phyloP scores from a whole-genome alignment of 2,797 vertebrate genomes.

The Menidia menidia region DNA sequence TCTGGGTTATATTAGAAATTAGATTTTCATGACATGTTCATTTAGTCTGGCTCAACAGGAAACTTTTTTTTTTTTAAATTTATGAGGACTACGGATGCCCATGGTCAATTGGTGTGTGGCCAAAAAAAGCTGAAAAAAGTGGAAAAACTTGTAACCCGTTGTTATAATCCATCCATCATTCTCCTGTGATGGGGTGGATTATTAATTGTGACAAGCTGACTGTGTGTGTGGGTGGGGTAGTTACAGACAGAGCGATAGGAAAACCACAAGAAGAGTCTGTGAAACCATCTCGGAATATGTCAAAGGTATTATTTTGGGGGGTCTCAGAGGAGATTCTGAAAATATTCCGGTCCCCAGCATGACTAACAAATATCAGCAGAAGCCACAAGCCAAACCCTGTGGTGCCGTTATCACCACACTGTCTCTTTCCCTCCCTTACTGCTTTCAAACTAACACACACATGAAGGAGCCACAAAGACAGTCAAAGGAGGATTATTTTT shows the following conservation, averaged over 20 bases:
- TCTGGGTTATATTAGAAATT: neutral
- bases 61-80: neutral
- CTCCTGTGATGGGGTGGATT: neutral
- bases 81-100: neutral
- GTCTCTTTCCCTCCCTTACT: constrained; percentile 1
- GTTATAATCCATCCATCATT: neutral
- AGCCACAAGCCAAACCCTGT: constrained; percentile 53
- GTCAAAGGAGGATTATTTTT: constrained; percentile 24
- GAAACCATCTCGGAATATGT: constrained; percentile 22
- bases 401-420: constrained; percentile 36
- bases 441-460: constrained; percentile 17
- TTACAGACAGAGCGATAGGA: neutral
- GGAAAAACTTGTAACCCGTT: neutral
- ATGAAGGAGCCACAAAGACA: constrained; percentile 35
- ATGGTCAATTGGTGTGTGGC: too few species aligned
- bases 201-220: neutral
- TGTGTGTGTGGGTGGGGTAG: neutral
- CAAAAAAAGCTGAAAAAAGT: neutral
- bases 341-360: constrained; percentile 40
- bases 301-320: constrained; percentile 31
- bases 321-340: constrained; percentile 40
- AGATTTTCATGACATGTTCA: neutral
- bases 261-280: constrained; percentile 6
- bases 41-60: neutral
- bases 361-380: constrained; percentile 58